Evolutionary conservation across 1,140 invertebrate species (phyloP).

Genomic region (Sminthurides bifidus): DNA sequence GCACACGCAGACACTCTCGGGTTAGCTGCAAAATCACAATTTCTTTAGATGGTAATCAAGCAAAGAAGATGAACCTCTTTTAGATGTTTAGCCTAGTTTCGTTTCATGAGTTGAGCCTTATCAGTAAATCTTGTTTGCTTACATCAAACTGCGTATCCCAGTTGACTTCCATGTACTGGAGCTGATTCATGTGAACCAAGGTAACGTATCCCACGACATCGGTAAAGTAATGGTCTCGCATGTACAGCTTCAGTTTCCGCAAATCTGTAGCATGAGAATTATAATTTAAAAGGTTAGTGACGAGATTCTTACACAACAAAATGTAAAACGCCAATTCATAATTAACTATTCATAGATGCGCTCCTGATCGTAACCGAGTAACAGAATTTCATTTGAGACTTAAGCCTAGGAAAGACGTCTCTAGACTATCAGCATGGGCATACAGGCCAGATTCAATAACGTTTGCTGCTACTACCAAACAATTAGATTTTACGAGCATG

Average conservation of each 20-base stretch:
- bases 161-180: background rate
- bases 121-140: background rate
- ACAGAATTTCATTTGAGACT: no score
- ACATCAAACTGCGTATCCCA: background rate
- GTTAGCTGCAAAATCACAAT: background rate
- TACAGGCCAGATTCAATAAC: no score
- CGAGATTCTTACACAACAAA: background rate
- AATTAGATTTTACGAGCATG: no score
- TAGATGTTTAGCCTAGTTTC: background rate
- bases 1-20: background rate
- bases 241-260: background rate
- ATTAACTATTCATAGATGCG: background rate
- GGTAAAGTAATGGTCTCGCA: background rate
- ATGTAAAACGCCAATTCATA: background rate
- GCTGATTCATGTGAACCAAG: background rate
- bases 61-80: background rate
- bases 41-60: background rate
- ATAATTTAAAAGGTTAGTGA: background rate
- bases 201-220: conserved; percentile 2
- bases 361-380: background rate
- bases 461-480: no score
- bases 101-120: no score
- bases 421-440: no score
- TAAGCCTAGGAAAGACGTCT: no score
- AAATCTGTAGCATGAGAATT: background rate